Percentiles rank a stretch among this genome's conserved stretches.
Conservation (phyloP, 2,797 vertebrate species). For the Trachops cirrhosus region DNA sequence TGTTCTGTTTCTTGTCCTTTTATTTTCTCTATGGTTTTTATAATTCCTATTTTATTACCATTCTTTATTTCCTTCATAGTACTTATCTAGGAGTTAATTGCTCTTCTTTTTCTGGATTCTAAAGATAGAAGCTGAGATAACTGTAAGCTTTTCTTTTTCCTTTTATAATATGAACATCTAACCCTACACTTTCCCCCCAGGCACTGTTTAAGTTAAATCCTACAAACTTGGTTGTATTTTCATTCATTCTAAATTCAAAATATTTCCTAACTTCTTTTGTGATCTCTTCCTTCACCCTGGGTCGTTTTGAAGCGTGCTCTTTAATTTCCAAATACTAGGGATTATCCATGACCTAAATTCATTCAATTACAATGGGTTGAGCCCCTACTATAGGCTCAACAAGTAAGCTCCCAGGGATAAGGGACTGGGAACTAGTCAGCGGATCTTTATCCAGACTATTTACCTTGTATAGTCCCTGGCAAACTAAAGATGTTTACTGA, state of each 20-base stretch:
- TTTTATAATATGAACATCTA: slow-evolving; percentile 13
- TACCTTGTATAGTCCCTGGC: neutral
- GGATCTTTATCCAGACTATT: neutral
- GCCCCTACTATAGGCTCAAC: neutral
- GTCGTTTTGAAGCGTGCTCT: neutral
- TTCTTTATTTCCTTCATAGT: neutral
- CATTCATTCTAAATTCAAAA: slow-evolving; percentile 31
- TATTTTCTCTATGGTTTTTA: neutral
- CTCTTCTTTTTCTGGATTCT: neutral
- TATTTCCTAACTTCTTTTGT: neutral
- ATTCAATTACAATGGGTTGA: neutral
- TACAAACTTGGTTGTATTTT: neutral
- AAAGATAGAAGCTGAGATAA: neutral
- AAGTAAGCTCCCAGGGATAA: neutral
- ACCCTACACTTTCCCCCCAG: neutral
- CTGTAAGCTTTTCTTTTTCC: neutral
- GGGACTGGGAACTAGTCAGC: neutral
- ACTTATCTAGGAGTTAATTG: neutral
- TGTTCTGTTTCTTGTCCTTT: neutral
- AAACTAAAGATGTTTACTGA: neutral
- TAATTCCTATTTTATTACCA: neutral
- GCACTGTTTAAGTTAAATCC: neutral
- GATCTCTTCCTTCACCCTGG: neutral
- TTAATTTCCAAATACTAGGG: neutral
- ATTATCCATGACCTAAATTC: neutral